These are phyloP conservation scores for Synaphobranchus kaupii DNA, from an alignment of 2,797 vertebrate genomes.

Conservation along the genomic window DNA sequence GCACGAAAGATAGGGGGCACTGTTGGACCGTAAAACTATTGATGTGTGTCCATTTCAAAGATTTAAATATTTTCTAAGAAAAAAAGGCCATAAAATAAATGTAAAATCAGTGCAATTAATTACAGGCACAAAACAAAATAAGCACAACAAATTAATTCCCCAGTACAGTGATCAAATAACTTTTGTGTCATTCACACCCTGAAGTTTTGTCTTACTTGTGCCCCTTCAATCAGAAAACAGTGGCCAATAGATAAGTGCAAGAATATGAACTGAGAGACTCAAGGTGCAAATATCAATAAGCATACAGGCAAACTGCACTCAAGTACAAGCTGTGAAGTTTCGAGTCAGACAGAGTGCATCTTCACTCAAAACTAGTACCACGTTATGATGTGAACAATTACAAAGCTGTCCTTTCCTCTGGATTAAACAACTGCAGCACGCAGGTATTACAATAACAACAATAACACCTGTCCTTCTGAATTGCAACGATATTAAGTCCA, in stretches of 20 bases:
- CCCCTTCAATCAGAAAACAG: constrained; percentile 5
- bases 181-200: background rate
- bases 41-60: background rate
- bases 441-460: background rate
- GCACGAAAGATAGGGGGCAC: background rate
- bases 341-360: background rate
- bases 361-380: background rate
- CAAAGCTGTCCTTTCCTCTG: background rate
- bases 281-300: background rate
- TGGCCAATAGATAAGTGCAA: background rate
- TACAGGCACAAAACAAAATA: background rate
- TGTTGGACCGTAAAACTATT: background rate
- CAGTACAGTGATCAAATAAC: background rate
- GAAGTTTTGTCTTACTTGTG: background rate
- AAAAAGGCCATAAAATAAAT: background rate
- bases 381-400: background rate
- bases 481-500: background rate
- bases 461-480: background rate
- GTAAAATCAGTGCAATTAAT: background rate
- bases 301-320: background rate
- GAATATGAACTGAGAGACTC: background rate
- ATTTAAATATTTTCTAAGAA: background rate
- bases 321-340: background rate
- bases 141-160: background rate
- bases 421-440: background rate